Conservation (phyloP, 2,113 vertebrate genomes). For the Litocranius walleri region DNA sequence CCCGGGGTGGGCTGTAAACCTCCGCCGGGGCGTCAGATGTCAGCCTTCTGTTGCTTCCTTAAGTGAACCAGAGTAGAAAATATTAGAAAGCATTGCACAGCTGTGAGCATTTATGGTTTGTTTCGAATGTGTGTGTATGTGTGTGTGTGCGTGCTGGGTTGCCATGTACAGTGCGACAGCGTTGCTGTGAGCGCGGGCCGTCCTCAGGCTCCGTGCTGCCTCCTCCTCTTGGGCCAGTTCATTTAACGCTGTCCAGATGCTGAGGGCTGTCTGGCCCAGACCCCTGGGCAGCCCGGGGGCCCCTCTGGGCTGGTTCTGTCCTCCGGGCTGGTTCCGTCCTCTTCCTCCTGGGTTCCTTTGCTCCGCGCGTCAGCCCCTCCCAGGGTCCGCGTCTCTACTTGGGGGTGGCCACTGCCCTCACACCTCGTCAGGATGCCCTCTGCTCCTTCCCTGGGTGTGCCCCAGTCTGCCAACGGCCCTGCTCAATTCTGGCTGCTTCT, state of each 20-base stretch:
- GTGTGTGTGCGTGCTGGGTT: accelerated
- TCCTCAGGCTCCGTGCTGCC: no score
- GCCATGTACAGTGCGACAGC: neutral
- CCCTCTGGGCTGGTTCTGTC: neutral
- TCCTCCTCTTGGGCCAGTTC: neutral
- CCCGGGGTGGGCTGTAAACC: neutral
- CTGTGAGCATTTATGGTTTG: neutral
- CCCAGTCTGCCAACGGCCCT: accelerated
- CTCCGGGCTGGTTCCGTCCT: no score
- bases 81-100: neutral
- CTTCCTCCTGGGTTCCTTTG: neutral
- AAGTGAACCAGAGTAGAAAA: neutral
- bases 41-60: neutral
- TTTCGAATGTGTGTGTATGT: accelerated
- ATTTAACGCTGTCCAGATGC: accelerated
- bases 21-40: neutral
- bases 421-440: no score
- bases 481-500: neutral
- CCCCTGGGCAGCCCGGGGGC: accelerated
- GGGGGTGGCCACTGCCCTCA: neutral
- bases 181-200: accelerated
- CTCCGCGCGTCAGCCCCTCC: accelerated
- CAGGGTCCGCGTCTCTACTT: neutral
- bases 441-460: neutral
- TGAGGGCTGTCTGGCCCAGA: neutral